A percentile compares a stretch with the other conserved stretches of the same genome.
Evolutionary conservation across 1,140 invertebrate species (phyloP).

Genomic region (Nasonia vitripennis): DNA sequence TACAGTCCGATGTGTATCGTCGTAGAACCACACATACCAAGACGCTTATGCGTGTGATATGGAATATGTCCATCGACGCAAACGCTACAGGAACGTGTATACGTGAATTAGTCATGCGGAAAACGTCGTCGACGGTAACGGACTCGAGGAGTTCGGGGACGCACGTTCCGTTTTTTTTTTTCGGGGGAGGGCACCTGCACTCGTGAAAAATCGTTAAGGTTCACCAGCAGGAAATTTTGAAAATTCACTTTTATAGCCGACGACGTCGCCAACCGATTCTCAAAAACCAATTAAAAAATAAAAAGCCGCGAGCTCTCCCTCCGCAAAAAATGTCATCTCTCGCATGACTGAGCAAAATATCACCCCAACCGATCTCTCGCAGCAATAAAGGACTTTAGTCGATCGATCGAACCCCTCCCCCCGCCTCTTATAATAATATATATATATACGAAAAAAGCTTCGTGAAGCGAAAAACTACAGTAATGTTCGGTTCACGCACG

Average conservation of each 20-base stretch:
- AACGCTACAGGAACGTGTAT: background rate
- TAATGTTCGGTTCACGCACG: too few relatives aligned
- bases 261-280: background rate
- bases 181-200: too few relatives aligned
- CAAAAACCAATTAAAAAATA: background rate
- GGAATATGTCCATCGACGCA: background rate
- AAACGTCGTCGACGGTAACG: slow-evolving; percentile 5
- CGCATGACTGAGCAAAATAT: too few relatives aligned
- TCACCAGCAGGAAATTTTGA: too few relatives aligned
- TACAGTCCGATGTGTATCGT: background rate
- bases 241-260: background rate
- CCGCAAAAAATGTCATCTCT: background rate
- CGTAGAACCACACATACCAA: slow-evolving; percentile 10
- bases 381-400: too few relatives aligned
- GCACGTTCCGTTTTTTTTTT: background rate
- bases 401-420: too few relatives aligned
- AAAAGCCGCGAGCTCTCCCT: too few relatives aligned
- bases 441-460: background rate
- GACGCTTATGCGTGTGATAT: too few relatives aligned
- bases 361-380: too few relatives aligned
- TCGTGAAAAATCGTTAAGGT: too few relatives aligned
- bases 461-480: background rate
- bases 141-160: background rate
- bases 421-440: background rate
- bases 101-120: slow-evolving; percentile 40